These are phyloP conservation scores for Eulimnadia texana DNA, from an alignment of 1,140 invertebrate genomes.

Conservation along the genomic window DNA sequence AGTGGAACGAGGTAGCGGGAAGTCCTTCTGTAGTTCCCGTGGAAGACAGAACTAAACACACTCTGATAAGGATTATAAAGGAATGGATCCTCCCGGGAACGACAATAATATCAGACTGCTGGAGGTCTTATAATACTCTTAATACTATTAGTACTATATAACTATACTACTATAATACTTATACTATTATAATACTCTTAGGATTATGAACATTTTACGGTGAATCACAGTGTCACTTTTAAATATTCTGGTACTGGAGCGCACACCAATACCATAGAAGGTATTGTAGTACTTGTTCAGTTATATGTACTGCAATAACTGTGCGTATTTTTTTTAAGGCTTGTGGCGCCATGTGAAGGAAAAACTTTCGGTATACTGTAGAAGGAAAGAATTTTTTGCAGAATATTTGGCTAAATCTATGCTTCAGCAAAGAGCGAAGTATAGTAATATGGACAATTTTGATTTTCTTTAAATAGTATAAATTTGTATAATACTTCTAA, in stretches of 20 bases:
- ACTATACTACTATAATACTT: too few relatives aligned
- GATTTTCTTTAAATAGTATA: too few relatives aligned
- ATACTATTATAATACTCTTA: too few relatives aligned
- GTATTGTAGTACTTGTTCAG: too few relatives aligned
- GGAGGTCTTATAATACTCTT: conserved; percentile 11
- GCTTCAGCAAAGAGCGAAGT: not conserved
- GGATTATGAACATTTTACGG: conserved; percentile 10
- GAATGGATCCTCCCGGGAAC: conserved; percentile 11
- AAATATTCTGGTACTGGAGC: conserved; percentile 14
- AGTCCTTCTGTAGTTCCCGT: not conserved
- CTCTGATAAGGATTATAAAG: conserved; percentile 11
- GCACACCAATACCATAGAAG: too few relatives aligned
- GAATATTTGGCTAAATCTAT: not conserved
- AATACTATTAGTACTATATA: not conserved
- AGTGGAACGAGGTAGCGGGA: too few relatives aligned
- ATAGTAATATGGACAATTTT: too few relatives aligned
- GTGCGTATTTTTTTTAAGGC: too few relatives aligned
- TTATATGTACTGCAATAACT: too few relatives aligned
- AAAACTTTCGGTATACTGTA: too few relatives aligned
- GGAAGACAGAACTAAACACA: not conserved
- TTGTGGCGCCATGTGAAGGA: too few relatives aligned
- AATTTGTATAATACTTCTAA: too few relatives aligned
- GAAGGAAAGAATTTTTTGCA: not conserved
- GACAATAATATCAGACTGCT: conserved; percentile 12
- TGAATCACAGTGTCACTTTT: conserved; percentile 13